Base-by-base conservation (phyloP, 2,797 vertebrate species). In the Nannoperca obscura region DNA sequence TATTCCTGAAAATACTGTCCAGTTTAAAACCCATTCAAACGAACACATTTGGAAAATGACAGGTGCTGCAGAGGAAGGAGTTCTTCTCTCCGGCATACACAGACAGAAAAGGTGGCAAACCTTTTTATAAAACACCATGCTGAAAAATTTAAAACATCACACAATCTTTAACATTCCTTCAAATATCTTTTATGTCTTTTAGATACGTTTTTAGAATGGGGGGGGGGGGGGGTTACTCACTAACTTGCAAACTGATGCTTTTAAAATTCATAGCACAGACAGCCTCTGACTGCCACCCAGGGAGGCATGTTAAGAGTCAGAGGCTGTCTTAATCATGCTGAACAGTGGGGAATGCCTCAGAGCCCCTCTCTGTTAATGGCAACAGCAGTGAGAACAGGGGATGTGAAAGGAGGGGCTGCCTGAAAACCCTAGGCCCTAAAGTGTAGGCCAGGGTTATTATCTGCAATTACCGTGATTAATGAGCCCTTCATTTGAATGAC, bases 401-500 rank as follows among this genome's bases (percentile, higher is more conserved):
- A 71, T 58, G 60, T 67, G 30, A 65, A 69, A 47, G 90, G 91
- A 84, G 81, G 85, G 78, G 81, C 68, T 32, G 61, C 73, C 77
- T 82, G 76, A 78, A 82, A 78, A 87, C 80, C 71, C 71, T 17
- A 68, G 85, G 84, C 84, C 89, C 83, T 81, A 86, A 84, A 78
- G 85, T 69, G 87, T 47, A 79, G 84, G 84, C 79, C 22, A 12
- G 89, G 84, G 88, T 93, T 90, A 93, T 94, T 93, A 93, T 91
- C 78, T 89, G 88, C 92, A 93, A 93, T 95, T 95, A 95, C 75
- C 85, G 87, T 94, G 91, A 94, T 95, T 94, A 93, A 91, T 87
- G 85, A 93, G 90, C 90, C 88, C 91, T 91, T 94, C 89, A 91
- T 89, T 88, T 89, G 78, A 93, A 88, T 82, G 89, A 90, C 88